Evolutionary conservation across 2,113 vertebrate genomes (phyloP), one percentile per base, ranked within the genome.

Genomic region (Sinosuthora webbiana): DNA sequence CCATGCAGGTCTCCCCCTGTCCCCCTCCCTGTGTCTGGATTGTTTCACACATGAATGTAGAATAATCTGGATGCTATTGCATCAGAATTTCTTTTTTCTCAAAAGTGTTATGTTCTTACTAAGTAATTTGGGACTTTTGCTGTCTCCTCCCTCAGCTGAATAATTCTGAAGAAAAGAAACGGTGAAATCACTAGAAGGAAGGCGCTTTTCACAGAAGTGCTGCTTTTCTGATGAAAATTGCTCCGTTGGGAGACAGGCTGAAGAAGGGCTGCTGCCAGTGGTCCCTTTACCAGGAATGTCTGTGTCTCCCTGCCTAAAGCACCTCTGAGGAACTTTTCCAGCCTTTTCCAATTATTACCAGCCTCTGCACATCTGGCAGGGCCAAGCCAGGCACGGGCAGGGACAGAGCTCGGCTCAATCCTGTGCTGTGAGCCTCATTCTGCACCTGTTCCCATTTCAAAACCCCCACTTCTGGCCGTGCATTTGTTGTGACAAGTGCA

Each of bases 401-500:
- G 69, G 65, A 42, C 52, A 62, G 75, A 50, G 49, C 63, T 84
- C 14, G 5, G 31, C 64, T 49, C 87, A 65, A 0, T 20, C 41
- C 78, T 47, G 37, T 1, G 47, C 31, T 89, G 89, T 35, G 17
- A 92, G 86, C 31, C 73, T 78, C 0, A 0, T 63, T 87, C 73
- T 93, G 94, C 94, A 95, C 95, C 95, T 89, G 91, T 24, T 94
- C 93, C 68, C 77, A 78, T 81, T 93, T 70, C 68, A 42, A 93
- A 95, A 83, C 23, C 19, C 68, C 79, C 76, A 47, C 68, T 91
- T 82, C 87, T 92, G 56, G 69, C 89, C 84, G 9, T 8, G 57
- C 62, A 91, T 94, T 82, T 91, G 94, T 91, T 94, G 79, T 23
- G 77, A 94, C 96, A 87, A 97, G 96, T 42, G 87, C 69, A 45